Conservation (phyloP, 2,888 invertebrate species). For the Drosophila borborema region DNA sequence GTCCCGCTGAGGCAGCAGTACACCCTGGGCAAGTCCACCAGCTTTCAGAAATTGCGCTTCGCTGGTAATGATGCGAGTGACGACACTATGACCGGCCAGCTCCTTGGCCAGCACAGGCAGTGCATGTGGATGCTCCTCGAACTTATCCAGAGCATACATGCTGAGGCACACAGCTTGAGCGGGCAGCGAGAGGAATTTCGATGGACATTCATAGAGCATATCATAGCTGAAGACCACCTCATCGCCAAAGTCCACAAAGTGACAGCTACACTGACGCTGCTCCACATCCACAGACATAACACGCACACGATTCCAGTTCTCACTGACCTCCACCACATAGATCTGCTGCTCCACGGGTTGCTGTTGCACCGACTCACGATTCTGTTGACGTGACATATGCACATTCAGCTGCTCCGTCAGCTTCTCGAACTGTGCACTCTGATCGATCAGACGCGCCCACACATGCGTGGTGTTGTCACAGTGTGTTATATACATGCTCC, state of each 20-base stretch:
- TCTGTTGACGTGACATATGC: slow-evolving; percentile 78
- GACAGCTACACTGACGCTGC: slow-evolving; percentile 86
- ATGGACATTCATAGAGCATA: slow-evolving; percentile 87
- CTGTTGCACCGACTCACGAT: slow-evolving; percentile 65
- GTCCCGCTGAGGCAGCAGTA: slow-evolving; percentile 7
- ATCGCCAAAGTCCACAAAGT: slow-evolving; percentile 92
- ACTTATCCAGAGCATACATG: slow-evolving; percentile 90
- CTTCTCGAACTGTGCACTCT: slow-evolving; percentile 87
- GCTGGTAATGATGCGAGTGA: slow-evolving; percentile 86
- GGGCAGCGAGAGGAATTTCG: slow-evolving; percentile 88
- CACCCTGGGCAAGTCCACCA: slow-evolving; percentile 55
- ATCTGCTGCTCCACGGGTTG: slow-evolving; percentile 76
- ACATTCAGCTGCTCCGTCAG: slow-evolving; percentile 86
- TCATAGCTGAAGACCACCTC: slow-evolving; percentile 87
- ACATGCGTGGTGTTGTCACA: slow-evolving; percentile 88
- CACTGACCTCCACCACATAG: slow-evolving; percentile 85
- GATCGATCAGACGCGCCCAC: slow-evolving; percentile 89
- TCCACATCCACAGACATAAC: slow-evolving; percentile 86
- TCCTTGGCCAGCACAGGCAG: slow-evolving; percentile 82
- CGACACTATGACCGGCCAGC: slow-evolving; percentile 87
- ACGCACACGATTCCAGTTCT: slow-evolving; percentile 87
- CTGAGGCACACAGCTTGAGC: slow-evolving; percentile 91
- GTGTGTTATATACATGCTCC: slow-evolving; percentile 88
- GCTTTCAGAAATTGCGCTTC: slow-evolving; percentile 68
- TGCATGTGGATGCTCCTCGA: slow-evolving; percentile 85